Evolutionary conservation across 30 jellyfish, hydroid and myxozoan genomes (phyloP), one percentile per base, ranked within the genome.

Genomic region (Pseudorhiza aurosa): DNA sequence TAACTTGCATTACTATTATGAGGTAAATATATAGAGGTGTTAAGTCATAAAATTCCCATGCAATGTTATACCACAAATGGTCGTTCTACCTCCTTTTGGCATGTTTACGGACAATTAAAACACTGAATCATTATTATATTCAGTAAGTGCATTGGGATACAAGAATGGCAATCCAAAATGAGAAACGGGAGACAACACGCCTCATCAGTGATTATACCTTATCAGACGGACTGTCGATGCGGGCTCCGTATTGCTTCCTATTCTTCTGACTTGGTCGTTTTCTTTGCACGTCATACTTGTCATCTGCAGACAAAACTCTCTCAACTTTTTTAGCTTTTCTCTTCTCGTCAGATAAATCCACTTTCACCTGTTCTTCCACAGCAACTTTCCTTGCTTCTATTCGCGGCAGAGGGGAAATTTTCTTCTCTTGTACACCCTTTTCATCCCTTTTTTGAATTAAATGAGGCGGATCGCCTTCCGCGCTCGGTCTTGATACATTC

Each of bases 171-270:
- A n/a, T n/a, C n/a, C n/a, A n/a, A n/a, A n/a, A n/a, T n/a, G n/a
- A n/a, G n/a, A n/a, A n/a, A n/a, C n/a, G n/a, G n/a, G n/a, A n/a
- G n/a, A n/a, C n/a, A n/a, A n/a, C n/a, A n/a, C n/a, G n/a, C n/a
- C n/a, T n/a, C n/a, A n/a, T n/a, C n/a, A n/a, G n/a, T n/a, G n/a
- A n/a, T 2, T 42, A 6, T 58, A 82, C 94, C 85, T 58, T 82
- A 19, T 68, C 85, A 27, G 69, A 82, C 2, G 94, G 94, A 57
- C 87, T 82, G 32, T 68, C 67, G 19, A 85, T 46, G 26, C 63
- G 82, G 2, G 91, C 40, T 4, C 75, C 94, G 9, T 81, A 59
- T n/a, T 37, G 47, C 24, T 68, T 82, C 42, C 82, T 68, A 30
- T 39, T 32, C 62, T 82, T 82, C 18, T 72, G 78, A 57, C 87